A percentile compares a stretch with the other conserved stretches of the same genome.
phyloP scores from a whole-genome alignment of 2,888 invertebrate genomes.

The Drosophila koepferae region DNA sequence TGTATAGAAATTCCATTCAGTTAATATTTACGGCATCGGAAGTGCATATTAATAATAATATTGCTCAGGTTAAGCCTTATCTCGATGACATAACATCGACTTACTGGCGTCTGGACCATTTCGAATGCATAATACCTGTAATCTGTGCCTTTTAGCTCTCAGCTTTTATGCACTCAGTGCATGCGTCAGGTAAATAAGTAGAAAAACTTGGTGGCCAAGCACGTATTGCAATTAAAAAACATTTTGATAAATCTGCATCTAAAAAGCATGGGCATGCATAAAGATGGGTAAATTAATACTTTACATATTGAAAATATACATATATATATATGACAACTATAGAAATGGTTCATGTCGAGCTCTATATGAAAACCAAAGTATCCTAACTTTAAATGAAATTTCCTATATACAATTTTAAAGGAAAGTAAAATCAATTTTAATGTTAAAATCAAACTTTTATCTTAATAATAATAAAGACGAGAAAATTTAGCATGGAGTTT shows the following conservation, averaged over 20 bases:
- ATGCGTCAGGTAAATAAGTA: slow-evolving; percentile 11
- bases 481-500: background rate
- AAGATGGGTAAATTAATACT: slow-evolving; percentile 6
- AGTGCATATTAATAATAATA: background rate
- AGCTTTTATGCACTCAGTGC: slow-evolving; percentile 6
- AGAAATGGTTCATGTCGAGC: too few relatives aligned
- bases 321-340: background rate
- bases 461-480: too few relatives aligned
- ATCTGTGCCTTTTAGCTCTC: background rate
- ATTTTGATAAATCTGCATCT: slow-evolving; percentile 5
- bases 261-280: slow-evolving; percentile 1
- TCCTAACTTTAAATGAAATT: too few relatives aligned
- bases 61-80: background rate
- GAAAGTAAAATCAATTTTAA: too few relatives aligned
- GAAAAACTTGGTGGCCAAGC: slow-evolving; percentile 5
- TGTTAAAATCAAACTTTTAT: too few relatives aligned
- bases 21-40: background rate
- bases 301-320: background rate
- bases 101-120: slow-evolving; percentile 12
- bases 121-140: slow-evolving; percentile 5
- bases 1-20: background rate
- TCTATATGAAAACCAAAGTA: too few relatives aligned
- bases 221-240: slow-evolving; percentile 11
- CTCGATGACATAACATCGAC: slow-evolving; percentile 12
- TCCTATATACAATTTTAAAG: too few relatives aligned